Evolutionary conservation across 2,113 vertebrate genomes (phyloP).

Genomic region (Notarius quadriscutis): DNA sequence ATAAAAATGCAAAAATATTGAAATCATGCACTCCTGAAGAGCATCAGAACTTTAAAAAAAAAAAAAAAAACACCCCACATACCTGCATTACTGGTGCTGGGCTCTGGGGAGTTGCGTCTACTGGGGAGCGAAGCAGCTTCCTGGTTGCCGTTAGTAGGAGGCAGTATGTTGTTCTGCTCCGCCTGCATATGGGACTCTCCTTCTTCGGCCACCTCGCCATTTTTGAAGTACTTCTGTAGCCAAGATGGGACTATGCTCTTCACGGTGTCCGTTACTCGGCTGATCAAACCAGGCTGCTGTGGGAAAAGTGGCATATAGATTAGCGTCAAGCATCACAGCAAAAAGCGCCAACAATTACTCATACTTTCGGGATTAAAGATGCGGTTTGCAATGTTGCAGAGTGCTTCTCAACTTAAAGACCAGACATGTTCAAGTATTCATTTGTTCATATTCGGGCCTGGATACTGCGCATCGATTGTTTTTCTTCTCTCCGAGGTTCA

Average conservation of each 20-base stretch:
- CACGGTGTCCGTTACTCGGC: constrained; percentile 91
- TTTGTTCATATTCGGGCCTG: no score
- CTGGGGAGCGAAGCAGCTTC: constrained; percentile 71
- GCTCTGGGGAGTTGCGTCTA: constrained; percentile 81
- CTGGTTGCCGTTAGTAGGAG: constrained; percentile 75
- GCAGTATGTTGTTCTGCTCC: constrained; percentile 67
- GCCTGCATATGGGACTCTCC: constrained; percentile 37
- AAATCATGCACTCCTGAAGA: not conserved
- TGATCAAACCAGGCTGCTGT: constrained; percentile 86
- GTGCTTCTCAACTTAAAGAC: not conserved
- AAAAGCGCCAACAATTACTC: not conserved
- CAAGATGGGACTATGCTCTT: constrained; percentile 95
- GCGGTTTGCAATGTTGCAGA: not conserved
- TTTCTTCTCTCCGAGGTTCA: no score
- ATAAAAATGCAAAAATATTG: not conserved
- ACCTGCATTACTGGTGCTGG: constrained; percentile 82
- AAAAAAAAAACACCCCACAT: constrained; percentile 47
- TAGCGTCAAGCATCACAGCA: not conserved
- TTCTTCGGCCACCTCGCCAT: constrained; percentile 75
- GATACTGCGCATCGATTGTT: no score
- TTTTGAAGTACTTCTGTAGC: constrained; percentile 94
- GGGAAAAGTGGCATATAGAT: constrained; percentile 7
- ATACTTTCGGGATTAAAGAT: not conserved
- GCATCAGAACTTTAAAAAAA: not conserved
- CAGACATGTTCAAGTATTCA: no score